Evolutionary conservation across 1,140 invertebrate genomes (phyloP).

Genomic region (Drosophila mojavensis): DNA sequence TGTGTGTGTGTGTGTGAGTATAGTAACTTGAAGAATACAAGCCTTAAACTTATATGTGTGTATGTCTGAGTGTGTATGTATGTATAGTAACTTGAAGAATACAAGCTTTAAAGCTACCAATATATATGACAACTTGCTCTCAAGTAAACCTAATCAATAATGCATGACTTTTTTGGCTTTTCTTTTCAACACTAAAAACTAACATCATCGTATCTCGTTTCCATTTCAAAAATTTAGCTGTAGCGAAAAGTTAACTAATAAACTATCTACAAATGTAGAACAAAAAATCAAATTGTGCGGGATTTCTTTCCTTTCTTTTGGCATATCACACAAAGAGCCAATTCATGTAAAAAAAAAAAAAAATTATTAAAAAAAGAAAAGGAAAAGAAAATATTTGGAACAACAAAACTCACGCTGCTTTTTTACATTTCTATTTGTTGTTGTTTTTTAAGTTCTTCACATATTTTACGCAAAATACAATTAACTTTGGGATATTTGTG

Average conservation of each 20-base stretch:
- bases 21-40: conserved; percentile 78
- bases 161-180: conserved; percentile 79
- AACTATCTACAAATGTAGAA: conserved; percentile 49
- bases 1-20: conserved; percentile 36
- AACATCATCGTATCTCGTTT: conserved; percentile 33
- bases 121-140: conserved; percentile 75
- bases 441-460: conserved; percentile 23
- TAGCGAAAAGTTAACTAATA: conserved; percentile 60
- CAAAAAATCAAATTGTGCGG: conserved; percentile 58
- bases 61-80: conserved; percentile 22
- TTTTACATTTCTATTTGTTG: conserved; percentile 33
- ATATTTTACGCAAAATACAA: conserved; percentile 71
- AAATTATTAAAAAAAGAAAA: too few relatives aligned
- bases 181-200: conserved; percentile 74
- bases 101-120: conserved; percentile 82
- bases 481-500: conserved; percentile 64
- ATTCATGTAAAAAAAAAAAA: conserved; percentile 54
- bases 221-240: conserved; percentile 37
- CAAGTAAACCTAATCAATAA: conserved; percentile 74
- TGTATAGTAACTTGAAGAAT: conserved; percentile 74
- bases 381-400: conserved; percentile 30
- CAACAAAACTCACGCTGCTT: conserved; percentile 72
- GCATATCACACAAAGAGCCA: conserved; percentile 66
- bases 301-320: conserved; percentile 56
- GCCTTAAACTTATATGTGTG: conserved; percentile 59